Evolutionary conservation across 2,113 vertebrate genomes (phyloP).

Genomic region (Pachyramphus minor): DNA sequence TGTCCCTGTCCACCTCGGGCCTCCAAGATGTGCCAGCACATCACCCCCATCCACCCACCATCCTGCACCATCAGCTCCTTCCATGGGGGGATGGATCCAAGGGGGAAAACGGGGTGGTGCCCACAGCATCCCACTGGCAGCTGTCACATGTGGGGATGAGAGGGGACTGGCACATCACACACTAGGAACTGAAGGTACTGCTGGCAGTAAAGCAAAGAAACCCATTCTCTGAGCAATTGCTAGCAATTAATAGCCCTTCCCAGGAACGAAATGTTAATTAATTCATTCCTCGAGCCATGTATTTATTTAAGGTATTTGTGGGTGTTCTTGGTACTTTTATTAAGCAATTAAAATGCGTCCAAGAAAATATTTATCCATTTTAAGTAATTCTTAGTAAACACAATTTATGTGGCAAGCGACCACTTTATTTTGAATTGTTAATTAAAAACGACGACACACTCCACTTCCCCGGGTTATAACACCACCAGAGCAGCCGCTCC

Average conservation of each 20-base stretch:
- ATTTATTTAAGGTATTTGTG: slow-evolving; percentile 62
- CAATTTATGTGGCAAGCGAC: slow-evolving; percentile 20
- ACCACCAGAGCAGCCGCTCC: not conserved
- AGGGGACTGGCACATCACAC: not conserved
- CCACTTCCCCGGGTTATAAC: not conserved
- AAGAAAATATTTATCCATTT: slow-evolving; percentile 65
- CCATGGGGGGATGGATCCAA: fast-evolving
- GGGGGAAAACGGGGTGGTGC: not conserved
- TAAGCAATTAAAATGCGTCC: slow-evolving; percentile 52
- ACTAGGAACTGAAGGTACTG: not conserved
- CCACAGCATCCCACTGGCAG: fast-evolving
- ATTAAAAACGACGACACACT: slow-evolving; percentile 24
- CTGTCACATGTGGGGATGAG: fast-evolving
- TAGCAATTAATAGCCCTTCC: slow-evolving; percentile 49
- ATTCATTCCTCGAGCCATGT: slow-evolving; percentile 46
- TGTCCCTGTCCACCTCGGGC: not conserved
- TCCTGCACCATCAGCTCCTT: not conserved
- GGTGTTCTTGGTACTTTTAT: slow-evolving; percentile 55
- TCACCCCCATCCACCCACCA: fast-evolving
- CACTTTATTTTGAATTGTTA: slow-evolving; percentile 51
- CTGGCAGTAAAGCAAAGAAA: slow-evolving; percentile 9
- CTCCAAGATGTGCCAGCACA: not conserved
- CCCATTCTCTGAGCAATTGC: slow-evolving; percentile 18
- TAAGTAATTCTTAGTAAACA: slow-evolving; percentile 44
- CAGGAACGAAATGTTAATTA: slow-evolving; percentile 59